These are phyloP conservation scores for Julus scanicus DNA, from an alignment of 2,888 invertebrate genomes.

Conservation along the genomic window DNA sequence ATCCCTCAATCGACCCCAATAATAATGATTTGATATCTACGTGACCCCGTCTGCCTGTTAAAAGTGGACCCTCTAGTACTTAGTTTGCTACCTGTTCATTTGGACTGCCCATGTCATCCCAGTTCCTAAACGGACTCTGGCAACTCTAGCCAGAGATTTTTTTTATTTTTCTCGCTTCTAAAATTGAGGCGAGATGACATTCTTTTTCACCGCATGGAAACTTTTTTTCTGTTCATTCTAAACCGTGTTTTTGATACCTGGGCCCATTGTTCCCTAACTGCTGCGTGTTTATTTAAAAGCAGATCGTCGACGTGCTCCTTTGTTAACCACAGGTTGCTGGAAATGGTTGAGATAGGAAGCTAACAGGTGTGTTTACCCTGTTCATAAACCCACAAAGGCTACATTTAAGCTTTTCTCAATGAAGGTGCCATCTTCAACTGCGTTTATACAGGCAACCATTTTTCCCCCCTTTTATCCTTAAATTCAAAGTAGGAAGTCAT, in stretches of 20 bases:
- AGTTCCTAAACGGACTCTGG: neutral
- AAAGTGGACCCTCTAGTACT: neutral
- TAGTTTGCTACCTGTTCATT: neutral
- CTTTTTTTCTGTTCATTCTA: neutral
- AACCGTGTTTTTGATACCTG: slow-evolving; percentile 18
- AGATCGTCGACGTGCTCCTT: neutral
- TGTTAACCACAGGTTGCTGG: slow-evolving; percentile 20
- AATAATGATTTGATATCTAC: too few relatives aligned
- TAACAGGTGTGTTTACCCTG: slow-evolving; percentile 33
- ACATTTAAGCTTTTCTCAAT: slow-evolving; percentile 20
- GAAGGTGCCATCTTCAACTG: slow-evolving; percentile 16
- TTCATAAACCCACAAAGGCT: slow-evolving; percentile 33
- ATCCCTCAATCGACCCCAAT: too few relatives aligned
- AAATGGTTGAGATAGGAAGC: slow-evolving; percentile 27
- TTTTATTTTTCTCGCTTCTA: neutral
- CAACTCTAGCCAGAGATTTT: neutral
- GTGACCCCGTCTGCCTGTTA: neutral
- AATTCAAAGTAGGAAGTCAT: slow-evolving; percentile 10
- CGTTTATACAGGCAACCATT: neutral
- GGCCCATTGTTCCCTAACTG: neutral
- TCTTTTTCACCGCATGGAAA: neutral
- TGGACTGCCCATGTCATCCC: neutral
- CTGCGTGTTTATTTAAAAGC: slow-evolving; percentile 26
- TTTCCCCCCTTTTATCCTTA: neutral
- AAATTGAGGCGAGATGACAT: neutral